Evolutionary conservation across 2,113 vertebrate species (phyloP), one percentile per base, ranked within the genome.

Genomic region (Ellobius talpinus): DNA sequence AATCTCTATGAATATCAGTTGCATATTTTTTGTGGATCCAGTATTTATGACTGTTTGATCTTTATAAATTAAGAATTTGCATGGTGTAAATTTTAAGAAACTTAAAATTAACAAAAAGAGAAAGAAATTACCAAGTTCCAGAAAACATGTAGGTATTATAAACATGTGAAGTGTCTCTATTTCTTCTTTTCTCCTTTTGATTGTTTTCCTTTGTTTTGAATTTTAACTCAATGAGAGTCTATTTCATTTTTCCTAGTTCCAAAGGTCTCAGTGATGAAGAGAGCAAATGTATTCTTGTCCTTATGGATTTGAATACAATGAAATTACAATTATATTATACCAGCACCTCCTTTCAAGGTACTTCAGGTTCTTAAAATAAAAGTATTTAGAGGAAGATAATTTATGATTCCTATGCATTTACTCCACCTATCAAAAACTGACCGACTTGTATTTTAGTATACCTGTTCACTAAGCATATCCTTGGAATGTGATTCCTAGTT

Each of bases 281-380:
- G 26, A 4, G 61, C 3, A 68, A 50, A 82, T 3, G 23, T 0
- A 2, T 29, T 17, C 4, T 10, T 39, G 9, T 0, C 33, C n/a
- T 94, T n/a, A 66, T 66, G n/a, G 45, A 76, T 31, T 50, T 50
- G 14, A 73, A 72, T 5, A 50, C n/a, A 58, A 78, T 87, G 14
- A 33, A 66, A 94, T 45, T 61, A 52, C 3, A 84, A 45, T 50
- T 77, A 61, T 45, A 76, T 81, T 94, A 17, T 2, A 21, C 13
- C 26, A 66, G 7, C 29, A 66, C 21, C 55, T 66, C 74, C 8
- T 86, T 77, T 31, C n/a, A 68, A n/a, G 8, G 5, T 77, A 33
- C 79, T 77, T 86, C 3, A 58, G 14, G 33, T 90, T 90, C 19
- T 13, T 50, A 95, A 95, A 74, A 81, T 47, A 29, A 16, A 5